Conservation (phyloP, 2,113 vertebrate species). For the Hipposideros armiger region DNA sequence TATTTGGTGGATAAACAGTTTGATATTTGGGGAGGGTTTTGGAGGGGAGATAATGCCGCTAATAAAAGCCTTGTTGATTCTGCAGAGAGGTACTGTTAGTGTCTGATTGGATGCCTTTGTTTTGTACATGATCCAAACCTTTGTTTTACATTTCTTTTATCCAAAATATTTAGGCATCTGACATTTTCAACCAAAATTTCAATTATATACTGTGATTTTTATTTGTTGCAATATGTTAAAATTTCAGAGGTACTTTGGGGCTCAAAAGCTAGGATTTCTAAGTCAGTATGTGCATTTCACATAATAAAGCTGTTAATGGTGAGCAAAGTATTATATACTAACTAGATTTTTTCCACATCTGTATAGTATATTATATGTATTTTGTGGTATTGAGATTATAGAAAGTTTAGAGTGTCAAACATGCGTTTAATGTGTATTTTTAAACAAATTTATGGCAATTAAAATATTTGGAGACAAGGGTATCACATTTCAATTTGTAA, state of each 20-base stretch:
- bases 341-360: conserved; percentile 97
- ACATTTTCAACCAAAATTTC: conserved; percentile 91
- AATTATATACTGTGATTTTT: conserved; percentile 90
- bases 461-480: conserved; percentile 95
- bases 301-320: conserved; percentile 94
- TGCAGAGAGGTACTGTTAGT: conserved; percentile 88
- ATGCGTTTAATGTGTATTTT: conserved; percentile 94
- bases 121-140: conserved; percentile 86
- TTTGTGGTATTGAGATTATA: conserved; percentile 99
- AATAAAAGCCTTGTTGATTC: conserved; percentile 84
- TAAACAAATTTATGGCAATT: conserved; percentile 94
- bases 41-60: conserved; percentile 74
- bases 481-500: conserved; percentile 95
- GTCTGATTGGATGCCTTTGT: conserved; percentile 87
- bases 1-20: conserved; percentile 89
- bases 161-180: conserved; percentile 87
- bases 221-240: conserved; percentile 92
- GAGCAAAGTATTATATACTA: conserved; percentile 99
- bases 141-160: conserved; percentile 87
- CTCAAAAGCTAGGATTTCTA: conserved; percentile 92
- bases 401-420: conserved; percentile 93
- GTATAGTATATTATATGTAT: conserved; percentile 99
- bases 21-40: conserved; percentile 83
- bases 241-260: conserved; percentile 96
- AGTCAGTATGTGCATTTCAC: conserved; percentile 92